A percentile compares a stretch with the other conserved stretches of the same genome.
phyloP scores from a whole-genome alignment of 2,797 vertebrate genomes.

The Pangasius sanitwongsei region DNA sequence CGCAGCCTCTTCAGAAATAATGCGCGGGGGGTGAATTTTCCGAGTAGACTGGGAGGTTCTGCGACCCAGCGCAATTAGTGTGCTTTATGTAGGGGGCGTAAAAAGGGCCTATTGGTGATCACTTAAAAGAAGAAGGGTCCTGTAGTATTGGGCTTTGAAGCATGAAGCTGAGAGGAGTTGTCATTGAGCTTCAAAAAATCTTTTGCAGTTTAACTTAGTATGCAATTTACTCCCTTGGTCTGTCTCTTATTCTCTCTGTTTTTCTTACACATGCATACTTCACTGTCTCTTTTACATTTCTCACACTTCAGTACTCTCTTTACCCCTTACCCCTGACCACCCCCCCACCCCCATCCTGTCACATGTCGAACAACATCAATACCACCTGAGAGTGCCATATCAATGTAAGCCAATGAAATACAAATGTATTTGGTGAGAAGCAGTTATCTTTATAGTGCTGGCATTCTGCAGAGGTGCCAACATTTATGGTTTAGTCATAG shows the following conservation, averaged over 20 bases:
- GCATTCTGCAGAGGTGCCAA: neutral
- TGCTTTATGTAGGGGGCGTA: slow-evolving; percentile 16
- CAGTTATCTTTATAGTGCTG: slow-evolving; percentile 28
- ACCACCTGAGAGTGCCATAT: slow-evolving; percentile 19
- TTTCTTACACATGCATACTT: slow-evolving; percentile 12
- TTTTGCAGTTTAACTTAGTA: slow-evolving; percentile 5
- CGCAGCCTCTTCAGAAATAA: slow-evolving; percentile 15
- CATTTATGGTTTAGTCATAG: neutral
- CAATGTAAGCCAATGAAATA: slow-evolving; percentile 36
- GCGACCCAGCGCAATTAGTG: slow-evolving; percentile 32
- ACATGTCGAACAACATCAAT: slow-evolving; percentile 3
- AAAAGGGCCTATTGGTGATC: neutral
- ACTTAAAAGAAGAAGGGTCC: neutral
- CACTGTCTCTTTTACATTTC: slow-evolving; percentile 2
- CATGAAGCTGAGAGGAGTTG: slow-evolving; percentile 4
- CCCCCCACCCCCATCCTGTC: neutral
- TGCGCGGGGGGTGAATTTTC: neutral
- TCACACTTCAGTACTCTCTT: neutral
- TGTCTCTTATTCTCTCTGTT: neutral
- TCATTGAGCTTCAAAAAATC: slow-evolving; percentile 1
- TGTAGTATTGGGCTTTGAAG: slow-evolving; percentile 7
- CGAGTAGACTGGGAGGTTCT: neutral
- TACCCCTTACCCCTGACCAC: neutral
- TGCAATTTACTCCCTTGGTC: neutral
- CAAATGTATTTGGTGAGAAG: slow-evolving; percentile 15